These are phyloP conservation scores for Frieseomelitta varia DNA, from an alignment of 1,140 invertebrate species.

Conservation along the genomic window DNA sequence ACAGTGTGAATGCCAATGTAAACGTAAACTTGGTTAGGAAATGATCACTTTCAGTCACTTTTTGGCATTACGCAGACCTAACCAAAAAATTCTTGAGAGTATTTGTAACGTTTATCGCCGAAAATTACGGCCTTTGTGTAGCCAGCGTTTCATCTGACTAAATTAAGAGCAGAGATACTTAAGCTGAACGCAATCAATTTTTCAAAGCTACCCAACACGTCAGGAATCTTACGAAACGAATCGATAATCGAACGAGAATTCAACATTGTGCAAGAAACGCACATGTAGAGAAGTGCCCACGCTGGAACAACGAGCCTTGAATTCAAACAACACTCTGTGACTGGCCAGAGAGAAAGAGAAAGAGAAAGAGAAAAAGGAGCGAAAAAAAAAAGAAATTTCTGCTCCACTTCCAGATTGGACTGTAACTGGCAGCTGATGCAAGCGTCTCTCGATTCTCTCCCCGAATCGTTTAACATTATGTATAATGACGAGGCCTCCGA, in stretches of 20 bases:
- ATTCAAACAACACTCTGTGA: neutral
- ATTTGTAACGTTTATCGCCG: neutral
- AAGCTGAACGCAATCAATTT: neutral
- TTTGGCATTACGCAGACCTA: neutral
- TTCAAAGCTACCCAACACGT: neutral
- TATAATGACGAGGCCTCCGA: conserved; percentile 58
- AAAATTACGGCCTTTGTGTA: neutral
- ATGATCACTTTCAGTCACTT: neutral
- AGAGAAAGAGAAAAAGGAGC: no score
- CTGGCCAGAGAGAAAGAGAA: neutral
- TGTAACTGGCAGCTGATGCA: conserved; percentile 34
- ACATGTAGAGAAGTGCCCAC: neutral
- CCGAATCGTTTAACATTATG: conserved; percentile 65
- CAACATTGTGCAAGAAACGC: conserved; percentile 6
- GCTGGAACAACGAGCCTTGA: neutral
- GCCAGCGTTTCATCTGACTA: neutral
- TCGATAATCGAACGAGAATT: neutral
- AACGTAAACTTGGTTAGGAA: neutral
- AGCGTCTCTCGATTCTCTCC: conserved; percentile 39
- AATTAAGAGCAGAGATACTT: neutral
- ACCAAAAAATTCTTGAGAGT: neutral
- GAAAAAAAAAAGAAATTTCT: neutral
- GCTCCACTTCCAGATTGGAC: conserved; percentile 31
- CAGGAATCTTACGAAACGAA: neutral
- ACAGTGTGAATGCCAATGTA: neutral